A percentile compares a stretch with the other conserved stretches of the same genome.
These are phyloP conservation scores for Atta texana DNA, from an alignment of 1,140 invertebrate genomes.

Conservation along the genomic window DNA sequence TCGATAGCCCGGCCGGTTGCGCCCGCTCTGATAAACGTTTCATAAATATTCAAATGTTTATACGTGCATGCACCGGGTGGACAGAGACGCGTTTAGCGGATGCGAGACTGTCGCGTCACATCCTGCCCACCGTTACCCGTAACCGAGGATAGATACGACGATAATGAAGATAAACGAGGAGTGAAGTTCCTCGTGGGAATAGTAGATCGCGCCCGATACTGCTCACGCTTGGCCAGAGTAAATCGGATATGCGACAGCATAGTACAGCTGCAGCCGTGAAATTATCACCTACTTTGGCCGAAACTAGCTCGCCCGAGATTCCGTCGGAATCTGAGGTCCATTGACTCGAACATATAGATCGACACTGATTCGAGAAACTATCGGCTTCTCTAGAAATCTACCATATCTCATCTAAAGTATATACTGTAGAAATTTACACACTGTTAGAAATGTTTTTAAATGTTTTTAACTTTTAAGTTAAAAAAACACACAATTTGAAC, in stretches of 20 bases:
- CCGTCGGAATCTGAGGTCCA: neutral
- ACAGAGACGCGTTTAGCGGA: conserved; percentile 34
- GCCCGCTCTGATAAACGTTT: conserved; percentile 42
- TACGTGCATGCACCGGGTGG: conserved; percentile 34
- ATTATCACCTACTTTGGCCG: conserved; percentile 58
- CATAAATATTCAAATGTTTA: conserved; percentile 76
- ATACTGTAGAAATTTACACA: too few species aligned
- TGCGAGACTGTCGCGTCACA: conserved; percentile 15
- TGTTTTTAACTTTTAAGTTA: too few species aligned
- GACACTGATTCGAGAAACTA: neutral
- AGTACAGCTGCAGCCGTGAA: conserved; percentile 11
- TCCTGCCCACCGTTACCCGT: conserved; percentile 11
- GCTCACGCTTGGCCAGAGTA: conserved; percentile 19
- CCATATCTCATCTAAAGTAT: neutral
- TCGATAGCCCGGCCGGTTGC: conserved; percentile 29
- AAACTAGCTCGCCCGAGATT: conserved; percentile 38
- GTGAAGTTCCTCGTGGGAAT: conserved; percentile 73
- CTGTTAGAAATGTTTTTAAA: too few species aligned
- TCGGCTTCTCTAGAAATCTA: neutral
- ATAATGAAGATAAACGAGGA: conserved; percentile 78
- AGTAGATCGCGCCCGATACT: conserved; percentile 69
- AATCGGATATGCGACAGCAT: conserved; percentile 41
- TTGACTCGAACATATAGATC: neutral
- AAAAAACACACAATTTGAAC: too few species aligned
- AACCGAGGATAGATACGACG: conserved; percentile 68